Base-by-base conservation (phyloP, 2,113 vertebrate species). In the Callipepla californica region DNA sequence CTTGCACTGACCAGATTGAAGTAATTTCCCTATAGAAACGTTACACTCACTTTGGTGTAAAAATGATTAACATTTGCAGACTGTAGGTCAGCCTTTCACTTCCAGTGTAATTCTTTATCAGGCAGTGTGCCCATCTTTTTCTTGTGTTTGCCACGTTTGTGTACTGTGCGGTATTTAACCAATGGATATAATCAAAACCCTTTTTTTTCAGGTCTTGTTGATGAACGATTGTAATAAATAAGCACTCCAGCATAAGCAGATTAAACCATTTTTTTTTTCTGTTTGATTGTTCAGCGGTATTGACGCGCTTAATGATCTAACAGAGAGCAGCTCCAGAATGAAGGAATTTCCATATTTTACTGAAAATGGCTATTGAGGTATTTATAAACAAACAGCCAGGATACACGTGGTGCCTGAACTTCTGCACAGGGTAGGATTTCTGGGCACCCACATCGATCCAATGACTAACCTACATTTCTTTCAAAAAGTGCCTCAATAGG, bases 1-100 rank as follows among this genome's bases (percentile, higher is more conserved):
- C 97, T 98, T 98, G 98, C 98, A 98, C 98, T 98, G 98, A 99
- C 98, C 98, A 97, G 98, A 98, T 98, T 98, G 97, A 98, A 98
- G 98, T 98, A 98, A 98, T 98, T 98, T 98, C 98, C 98, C 98
- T 98, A 98, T 98, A 98, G 98, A 98, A 98, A 98, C 97, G 97
- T 98, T 98, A 98, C 98, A 98, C 97, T 97, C 97, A 97, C 98
- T 98, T 98, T 98, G 97, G 98, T 97, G 97, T 98, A 98, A 98
- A 99, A 98, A 98, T 98, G 98, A 99, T 99, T 98, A 98, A 98
- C 98, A 98, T 98, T 97, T 97, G 95, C 97, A 96, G 97, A 97
- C 97, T 97, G 97, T 83, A 96, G 98, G 98, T 98, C 97, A 98
- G 97, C 94, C 94, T 97, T 98, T 98, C 97, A 97, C 97, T 96